These are phyloP conservation scores for Panorpa germanica DNA, from an alignment of 2,888 invertebrate species.

Conservation along the genomic window DNA sequence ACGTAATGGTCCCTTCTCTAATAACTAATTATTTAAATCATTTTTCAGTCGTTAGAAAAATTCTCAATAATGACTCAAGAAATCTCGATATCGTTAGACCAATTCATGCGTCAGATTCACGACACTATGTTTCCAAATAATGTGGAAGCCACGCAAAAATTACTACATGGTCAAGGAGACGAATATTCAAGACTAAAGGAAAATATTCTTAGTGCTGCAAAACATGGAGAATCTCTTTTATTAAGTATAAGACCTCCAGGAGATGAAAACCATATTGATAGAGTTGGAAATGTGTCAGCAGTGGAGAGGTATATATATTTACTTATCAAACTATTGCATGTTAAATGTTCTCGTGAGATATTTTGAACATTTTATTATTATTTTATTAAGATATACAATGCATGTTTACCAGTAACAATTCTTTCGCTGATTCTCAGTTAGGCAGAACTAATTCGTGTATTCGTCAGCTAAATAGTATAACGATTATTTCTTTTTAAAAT, in stretches of 20 bases:
- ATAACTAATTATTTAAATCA: constrained; percentile 10
- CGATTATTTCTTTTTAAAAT: too few relatives aligned
- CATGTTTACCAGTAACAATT: too few relatives aligned
- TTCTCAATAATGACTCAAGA: constrained; percentile 84
- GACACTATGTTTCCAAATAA: constrained; percentile 91
- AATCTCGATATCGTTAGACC: constrained; percentile 70
- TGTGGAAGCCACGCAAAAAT: constrained; percentile 71
- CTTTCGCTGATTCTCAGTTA: too few relatives aligned
- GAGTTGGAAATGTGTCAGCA: constrained; percentile 75
- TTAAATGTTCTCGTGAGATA: too few relatives aligned
- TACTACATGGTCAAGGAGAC: constrained; percentile 65
- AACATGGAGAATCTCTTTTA: constrained; percentile 76
- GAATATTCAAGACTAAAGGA: constrained; percentile 33
- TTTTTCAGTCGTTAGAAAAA: constrained; percentile 73
- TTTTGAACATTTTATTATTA: constrained; percentile 7
- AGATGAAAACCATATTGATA: constrained; percentile 30
- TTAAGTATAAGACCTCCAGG: constrained; percentile 47
- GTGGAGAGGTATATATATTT: constrained; percentile 76
- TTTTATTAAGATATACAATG: constrained; percentile 10
- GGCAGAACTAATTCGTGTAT: too few relatives aligned
- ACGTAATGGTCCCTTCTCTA: too few relatives aligned
- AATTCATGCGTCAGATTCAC: constrained; percentile 72
- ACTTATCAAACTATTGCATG: too few relatives aligned
- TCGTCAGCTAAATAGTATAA: too few relatives aligned
- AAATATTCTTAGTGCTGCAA: constrained; percentile 56